phyloP scores from a whole-genome alignment of 2,888 invertebrate species.

The Hermaeophaga mercurialis region DNA sequence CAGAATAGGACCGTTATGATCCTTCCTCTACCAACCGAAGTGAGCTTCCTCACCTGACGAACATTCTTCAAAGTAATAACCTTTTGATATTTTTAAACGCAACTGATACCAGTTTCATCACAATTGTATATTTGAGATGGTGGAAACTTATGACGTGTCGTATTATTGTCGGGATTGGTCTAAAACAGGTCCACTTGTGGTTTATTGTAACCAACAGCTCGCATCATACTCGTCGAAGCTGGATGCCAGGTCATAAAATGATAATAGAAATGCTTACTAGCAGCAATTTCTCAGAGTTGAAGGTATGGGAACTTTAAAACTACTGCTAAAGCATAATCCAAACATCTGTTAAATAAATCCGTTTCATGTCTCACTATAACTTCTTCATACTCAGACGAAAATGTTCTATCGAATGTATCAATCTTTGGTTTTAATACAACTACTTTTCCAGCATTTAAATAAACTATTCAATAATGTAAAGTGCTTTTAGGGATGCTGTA shows the following conservation, averaged over 20 bases:
- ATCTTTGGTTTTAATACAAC: too few relatives aligned
- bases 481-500: too few relatives aligned
- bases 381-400: too few relatives aligned
- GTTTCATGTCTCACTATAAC: too few relatives aligned
- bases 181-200: not conserved
- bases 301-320: too few relatives aligned
- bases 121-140: constrained; percentile 1
- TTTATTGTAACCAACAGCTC: constrained; percentile 1
- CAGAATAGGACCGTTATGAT: constrained; percentile 8
- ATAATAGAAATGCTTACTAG: not conserved
- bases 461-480: too few relatives aligned
- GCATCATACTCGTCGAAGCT: not conserved
- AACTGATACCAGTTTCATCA: constrained; percentile 4
- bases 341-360: too few relatives aligned
- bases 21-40: constrained; percentile 13
- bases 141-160: not conserved
- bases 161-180: not conserved
- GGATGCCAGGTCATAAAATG: not conserved
- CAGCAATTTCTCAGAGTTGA: too few relatives aligned
- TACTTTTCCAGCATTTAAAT: too few relatives aligned
- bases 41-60: constrained; percentile 8
- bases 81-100: not conserved
- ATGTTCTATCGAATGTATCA: too few relatives aligned
- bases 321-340: too few relatives aligned
- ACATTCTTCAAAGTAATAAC: not conserved